Percentiles rank a stretch among this genome's conserved stretches.
Conservation (phyloP, 2,797 vertebrate species). For the Pseudochirops cupreus region DNA sequence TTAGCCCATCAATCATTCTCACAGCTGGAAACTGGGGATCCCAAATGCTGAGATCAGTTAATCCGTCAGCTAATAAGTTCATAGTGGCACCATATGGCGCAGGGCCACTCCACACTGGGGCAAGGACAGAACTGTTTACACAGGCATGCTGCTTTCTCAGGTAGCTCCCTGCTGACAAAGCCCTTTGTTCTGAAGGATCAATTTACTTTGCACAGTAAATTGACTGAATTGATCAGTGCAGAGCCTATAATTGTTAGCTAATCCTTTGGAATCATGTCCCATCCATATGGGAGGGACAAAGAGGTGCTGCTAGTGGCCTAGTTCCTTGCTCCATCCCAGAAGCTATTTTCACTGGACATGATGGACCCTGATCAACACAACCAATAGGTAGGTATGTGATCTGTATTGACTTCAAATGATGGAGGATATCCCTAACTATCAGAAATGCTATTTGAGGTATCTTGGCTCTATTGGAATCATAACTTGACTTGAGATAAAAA, state of each 20-base stretch:
- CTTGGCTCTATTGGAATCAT: not conserved
- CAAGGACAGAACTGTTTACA: slow-evolving; percentile 95
- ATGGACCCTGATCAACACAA: slow-evolving; percentile 88
- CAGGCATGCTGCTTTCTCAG: slow-evolving; percentile 95
- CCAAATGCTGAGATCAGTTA: slow-evolving; percentile 93
- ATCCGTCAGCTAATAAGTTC: slow-evolving; percentile 98
- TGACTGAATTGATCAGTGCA: slow-evolving; percentile 96
- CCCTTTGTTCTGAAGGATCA: slow-evolving; percentile 95
- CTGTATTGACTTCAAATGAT: slow-evolving; percentile 56
- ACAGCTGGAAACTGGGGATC: slow-evolving; percentile 90
- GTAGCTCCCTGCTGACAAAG: slow-evolving; percentile 92
- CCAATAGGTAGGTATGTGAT: slow-evolving; percentile 78
- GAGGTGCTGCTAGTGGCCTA: slow-evolving; percentile 84
- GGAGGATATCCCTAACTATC: slow-evolving; percentile 32
- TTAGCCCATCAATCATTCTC: slow-evolving; percentile 92
- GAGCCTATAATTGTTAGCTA: slow-evolving; percentile 95
- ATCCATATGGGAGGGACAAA: slow-evolving; percentile 93
- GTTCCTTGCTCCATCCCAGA: slow-evolving; percentile 80
- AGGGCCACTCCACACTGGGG: slow-evolving; percentile 91
- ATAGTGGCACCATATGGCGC: slow-evolving; percentile 97
- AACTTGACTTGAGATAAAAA: not conserved
- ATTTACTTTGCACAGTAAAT: slow-evolving; percentile 96
- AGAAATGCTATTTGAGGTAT: slow-evolving; percentile 50
- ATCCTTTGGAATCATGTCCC: slow-evolving; percentile 96
- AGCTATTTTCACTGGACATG: slow-evolving; percentile 83